Evolutionary conservation across 2,888 invertebrate species (phyloP).

Genomic region (Abrostola tripartita): DNA sequence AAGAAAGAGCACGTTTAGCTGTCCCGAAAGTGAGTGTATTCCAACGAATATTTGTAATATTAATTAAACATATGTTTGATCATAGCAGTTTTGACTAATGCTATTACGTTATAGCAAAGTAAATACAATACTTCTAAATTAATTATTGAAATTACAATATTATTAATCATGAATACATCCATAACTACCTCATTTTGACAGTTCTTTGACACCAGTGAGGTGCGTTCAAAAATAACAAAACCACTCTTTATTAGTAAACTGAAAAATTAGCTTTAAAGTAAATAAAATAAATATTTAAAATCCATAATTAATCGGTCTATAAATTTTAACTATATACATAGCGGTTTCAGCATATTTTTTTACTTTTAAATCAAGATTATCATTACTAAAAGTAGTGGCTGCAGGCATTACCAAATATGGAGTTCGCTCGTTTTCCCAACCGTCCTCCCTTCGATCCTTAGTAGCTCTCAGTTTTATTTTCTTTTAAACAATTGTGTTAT

Average conservation of each 20-base stretch:
- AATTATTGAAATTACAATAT: not conserved
- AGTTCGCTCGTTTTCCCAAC: slow-evolving; percentile 90
- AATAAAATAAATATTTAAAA: slow-evolving; percentile 42
- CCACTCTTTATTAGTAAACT: slow-evolving; percentile 49
- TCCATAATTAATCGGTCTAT: slow-evolving; percentile 33
- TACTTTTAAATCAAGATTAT: slow-evolving; percentile 63
- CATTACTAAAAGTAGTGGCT: slow-evolving; percentile 79
- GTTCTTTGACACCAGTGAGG: slow-evolving; percentile 41
- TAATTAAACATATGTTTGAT: no score
- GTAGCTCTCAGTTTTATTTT: slow-evolving; percentile 86
- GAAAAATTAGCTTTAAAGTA: slow-evolving; percentile 31
- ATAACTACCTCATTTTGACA: slow-evolving; percentile 59
- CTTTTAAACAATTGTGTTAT: slow-evolving; percentile 74
- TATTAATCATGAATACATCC: slow-evolving; percentile 57
- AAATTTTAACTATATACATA: slow-evolving; percentile 22
- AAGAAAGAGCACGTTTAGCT: slow-evolving; percentile 51
- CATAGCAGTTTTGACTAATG: no score
- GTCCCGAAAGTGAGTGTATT: slow-evolving; percentile 69
- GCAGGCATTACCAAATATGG: slow-evolving; percentile 91
- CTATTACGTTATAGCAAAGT: no score
- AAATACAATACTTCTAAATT: no score
- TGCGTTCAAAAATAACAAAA: slow-evolving; percentile 74
- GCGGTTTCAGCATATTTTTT: slow-evolving; percentile 31
- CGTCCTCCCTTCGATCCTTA: slow-evolving; percentile 88
- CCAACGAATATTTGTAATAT: not conserved